These are phyloP conservation scores for Diarsia dahlii DNA, from an alignment of 2,888 invertebrate species.

Conservation along the genomic window DNA sequence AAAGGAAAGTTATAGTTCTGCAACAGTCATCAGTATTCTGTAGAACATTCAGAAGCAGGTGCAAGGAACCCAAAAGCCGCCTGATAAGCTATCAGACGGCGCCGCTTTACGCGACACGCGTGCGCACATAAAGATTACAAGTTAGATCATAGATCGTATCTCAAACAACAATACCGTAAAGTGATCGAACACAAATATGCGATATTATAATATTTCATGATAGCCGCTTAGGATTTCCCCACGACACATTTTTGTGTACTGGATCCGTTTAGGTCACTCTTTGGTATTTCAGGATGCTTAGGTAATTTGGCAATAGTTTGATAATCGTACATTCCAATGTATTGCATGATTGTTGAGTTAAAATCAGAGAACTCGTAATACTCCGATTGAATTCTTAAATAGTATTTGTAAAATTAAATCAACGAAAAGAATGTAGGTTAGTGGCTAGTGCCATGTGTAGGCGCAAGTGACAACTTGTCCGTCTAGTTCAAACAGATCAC, in stretches of 20 bases:
- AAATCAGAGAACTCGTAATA: background rate
- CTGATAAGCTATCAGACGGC: conserved; percentile 55
- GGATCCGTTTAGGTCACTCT: conserved; percentile 2
- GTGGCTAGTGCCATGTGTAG: conserved; percentile 41
- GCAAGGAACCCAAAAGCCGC: conserved; percentile 27
- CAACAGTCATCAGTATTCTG: background rate
- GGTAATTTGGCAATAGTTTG: conserved; percentile 1
- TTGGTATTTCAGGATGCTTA: conserved; percentile 35
- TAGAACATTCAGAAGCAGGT: conserved; percentile 10
- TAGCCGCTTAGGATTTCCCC: conserved; percentile 40
- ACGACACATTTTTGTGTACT: conserved; percentile 2
- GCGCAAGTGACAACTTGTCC: conserved; percentile 23
- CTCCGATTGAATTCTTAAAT: conserved; percentile 16
- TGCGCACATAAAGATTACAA: conserved; percentile 61
- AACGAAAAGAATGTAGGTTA: conserved; percentile 45
- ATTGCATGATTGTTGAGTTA: background rate
- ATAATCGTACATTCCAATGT: background rate
- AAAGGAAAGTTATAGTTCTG: background rate
- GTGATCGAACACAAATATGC: conserved; percentile 37
- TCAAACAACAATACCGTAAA: conserved; percentile 43
- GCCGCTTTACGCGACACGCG: conserved; percentile 46
- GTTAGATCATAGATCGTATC: conserved; percentile 56
- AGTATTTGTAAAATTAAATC: conserved; percentile 13
- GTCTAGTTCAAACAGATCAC: conserved; percentile 29
- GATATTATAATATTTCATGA: conserved; percentile 39